Conservation (phyloP, 2,888 invertebrate genomes). For the Thera obeliscata region DNA sequence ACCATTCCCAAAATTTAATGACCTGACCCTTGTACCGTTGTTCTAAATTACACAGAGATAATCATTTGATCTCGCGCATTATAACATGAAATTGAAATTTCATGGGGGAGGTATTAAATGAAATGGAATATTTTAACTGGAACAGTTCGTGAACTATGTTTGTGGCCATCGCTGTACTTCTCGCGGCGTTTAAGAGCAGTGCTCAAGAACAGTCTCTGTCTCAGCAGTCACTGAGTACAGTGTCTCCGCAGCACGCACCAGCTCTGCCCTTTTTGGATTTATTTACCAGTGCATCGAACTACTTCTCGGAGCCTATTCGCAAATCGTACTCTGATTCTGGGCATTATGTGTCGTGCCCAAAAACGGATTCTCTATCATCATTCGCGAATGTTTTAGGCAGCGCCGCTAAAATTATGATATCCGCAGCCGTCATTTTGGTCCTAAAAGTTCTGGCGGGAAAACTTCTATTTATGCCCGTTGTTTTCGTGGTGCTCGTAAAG, state of each 20-base stretch:
- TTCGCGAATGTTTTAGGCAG: slow-evolving; percentile 74
- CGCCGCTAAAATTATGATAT: slow-evolving; percentile 78
- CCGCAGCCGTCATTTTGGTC: slow-evolving; percentile 70
- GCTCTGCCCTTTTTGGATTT: slow-evolving; percentile 65
- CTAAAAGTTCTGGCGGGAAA: slow-evolving; percentile 74
- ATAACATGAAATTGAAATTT: slow-evolving; percentile 73
- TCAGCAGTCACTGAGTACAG: slow-evolving; percentile 57
- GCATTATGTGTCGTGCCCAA: slow-evolving; percentile 67
- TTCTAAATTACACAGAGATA: slow-evolving; percentile 59
- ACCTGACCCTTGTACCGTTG: slow-evolving; percentile 65
- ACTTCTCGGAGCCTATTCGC: slow-evolving; percentile 67
- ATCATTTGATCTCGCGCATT: slow-evolving; percentile 68
- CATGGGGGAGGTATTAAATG: slow-evolving; percentile 77
- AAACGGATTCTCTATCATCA: slow-evolving; percentile 68
- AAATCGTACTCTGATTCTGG: slow-evolving; percentile 69
- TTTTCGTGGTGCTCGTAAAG: slow-evolving; percentile 69
- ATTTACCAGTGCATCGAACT: slow-evolving; percentile 69
- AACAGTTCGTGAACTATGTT: slow-evolving; percentile 78
- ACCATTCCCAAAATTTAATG: slow-evolving; percentile 55
- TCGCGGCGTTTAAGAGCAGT: slow-evolving; percentile 55
- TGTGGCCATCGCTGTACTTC: slow-evolving; percentile 63
- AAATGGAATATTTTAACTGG: slow-evolving; percentile 61
- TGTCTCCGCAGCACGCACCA: slow-evolving; percentile 55
- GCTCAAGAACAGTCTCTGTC: slow-evolving; percentile 68
- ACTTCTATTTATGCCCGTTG: slow-evolving; percentile 70